phyloP scores from a whole-genome alignment of 2,888 invertebrate genomes.

The Phlogophora meticulosa region DNA sequence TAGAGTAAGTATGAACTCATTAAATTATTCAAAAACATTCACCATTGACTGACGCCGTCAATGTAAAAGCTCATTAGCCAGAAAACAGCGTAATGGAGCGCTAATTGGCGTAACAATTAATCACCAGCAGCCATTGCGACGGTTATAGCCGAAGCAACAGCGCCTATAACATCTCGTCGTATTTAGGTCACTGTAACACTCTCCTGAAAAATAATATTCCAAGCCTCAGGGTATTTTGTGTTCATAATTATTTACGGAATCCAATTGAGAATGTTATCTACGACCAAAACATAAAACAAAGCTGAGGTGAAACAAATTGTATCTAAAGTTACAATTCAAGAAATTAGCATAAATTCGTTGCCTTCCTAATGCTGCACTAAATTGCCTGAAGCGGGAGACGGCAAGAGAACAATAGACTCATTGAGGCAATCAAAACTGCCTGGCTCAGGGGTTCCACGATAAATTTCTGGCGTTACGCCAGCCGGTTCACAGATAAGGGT shows the following conservation, averaged over 20 bases:
- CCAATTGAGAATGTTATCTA: constrained; percentile 38
- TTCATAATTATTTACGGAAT: constrained; percentile 27
- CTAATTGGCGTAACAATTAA: constrained; percentile 63
- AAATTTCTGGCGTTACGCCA: constrained; percentile 79
- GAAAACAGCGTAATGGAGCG: constrained; percentile 50
- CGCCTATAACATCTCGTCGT: constrained; percentile 29
- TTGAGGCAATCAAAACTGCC: constrained; percentile 79
- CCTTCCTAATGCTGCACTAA: constrained; percentile 63
- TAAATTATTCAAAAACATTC: constrained; percentile 10
- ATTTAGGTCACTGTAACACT: constrained; percentile 57
- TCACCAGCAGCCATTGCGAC: constrained; percentile 42
- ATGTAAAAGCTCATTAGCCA: constrained; percentile 41
- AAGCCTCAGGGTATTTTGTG: constrained; percentile 21
- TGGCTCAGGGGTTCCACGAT: constrained; percentile 73
- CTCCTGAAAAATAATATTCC: constrained; percentile 42
- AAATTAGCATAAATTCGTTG: constrained; percentile 65
- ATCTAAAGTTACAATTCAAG: constrained; percentile 59
- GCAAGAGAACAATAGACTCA: constrained; percentile 74
- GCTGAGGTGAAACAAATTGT: constrained; percentile 48
- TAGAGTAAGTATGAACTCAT: not conserved
- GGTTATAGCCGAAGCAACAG: constrained; percentile 49
- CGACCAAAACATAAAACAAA: constrained; percentile 37
- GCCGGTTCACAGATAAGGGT: constrained; percentile 69
- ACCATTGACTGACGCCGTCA: constrained; percentile 6
- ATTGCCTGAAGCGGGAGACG: constrained; percentile 64